These are phyloP conservation scores for Sandelia bainsii DNA, from an alignment of 2,797 vertebrate species.

Conservation along the genomic window DNA sequence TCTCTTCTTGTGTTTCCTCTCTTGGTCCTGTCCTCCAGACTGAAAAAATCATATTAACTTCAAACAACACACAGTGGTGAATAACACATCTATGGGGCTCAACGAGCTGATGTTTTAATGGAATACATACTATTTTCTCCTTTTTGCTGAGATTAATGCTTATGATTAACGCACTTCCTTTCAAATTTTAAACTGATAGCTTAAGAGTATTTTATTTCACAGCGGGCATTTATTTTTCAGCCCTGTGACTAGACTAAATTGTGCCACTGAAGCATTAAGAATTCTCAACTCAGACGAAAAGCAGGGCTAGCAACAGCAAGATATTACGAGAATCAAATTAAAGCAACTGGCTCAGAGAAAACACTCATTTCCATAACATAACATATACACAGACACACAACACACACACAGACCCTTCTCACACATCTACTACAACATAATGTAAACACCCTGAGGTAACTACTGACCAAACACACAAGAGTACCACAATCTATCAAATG, in stretches of 20 bases:
- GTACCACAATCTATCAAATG: constrained; percentile 59
- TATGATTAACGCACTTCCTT: constrained; percentile 17
- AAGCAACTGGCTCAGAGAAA: constrained; percentile 46
- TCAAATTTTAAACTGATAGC: constrained; percentile 15
- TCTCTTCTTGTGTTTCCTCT: constrained; percentile 95
- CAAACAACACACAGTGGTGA: constrained; percentile 19
- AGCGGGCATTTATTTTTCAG: constrained; percentile 46
- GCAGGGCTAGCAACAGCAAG: constrained; percentile 32
- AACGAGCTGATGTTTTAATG: constrained; percentile 10
- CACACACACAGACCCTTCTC: constrained; percentile 34
- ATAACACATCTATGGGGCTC: background rate
- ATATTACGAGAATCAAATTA: constrained; percentile 29
- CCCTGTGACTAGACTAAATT: constrained; percentile 38
- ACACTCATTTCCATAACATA: constrained; percentile 41
- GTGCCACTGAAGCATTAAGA: constrained; percentile 49
- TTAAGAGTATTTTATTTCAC: constrained; percentile 37
- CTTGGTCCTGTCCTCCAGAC: constrained; percentile 98
- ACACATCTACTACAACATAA: constrained; percentile 42
- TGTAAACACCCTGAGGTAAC: constrained; percentile 44
- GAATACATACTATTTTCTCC: background rate
- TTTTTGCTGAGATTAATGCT: constrained; percentile 22
- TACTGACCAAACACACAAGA: constrained; percentile 45
- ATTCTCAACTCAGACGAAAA: constrained; percentile 47
- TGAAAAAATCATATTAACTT: constrained; percentile 69
- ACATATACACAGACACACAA: constrained; percentile 30